Evolutionary conservation across 2,113 vertebrate genomes (phyloP).

Genomic region (Athene cunicularia): DNA sequence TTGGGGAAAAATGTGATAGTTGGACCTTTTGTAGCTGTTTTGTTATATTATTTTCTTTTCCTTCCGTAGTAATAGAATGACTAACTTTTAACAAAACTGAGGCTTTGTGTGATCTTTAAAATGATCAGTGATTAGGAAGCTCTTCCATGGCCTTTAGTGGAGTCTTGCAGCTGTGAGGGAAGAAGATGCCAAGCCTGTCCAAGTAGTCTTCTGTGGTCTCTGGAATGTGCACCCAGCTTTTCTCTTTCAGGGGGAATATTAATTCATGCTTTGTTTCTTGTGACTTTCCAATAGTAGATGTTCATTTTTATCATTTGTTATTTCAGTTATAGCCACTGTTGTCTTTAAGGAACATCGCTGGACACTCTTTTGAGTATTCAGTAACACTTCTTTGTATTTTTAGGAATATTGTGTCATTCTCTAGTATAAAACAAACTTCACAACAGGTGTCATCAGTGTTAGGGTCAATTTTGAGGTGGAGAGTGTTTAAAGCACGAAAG

Average conservation of each 20-base stretch:
- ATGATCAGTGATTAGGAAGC: neutral
- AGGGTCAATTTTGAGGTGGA: neutral
- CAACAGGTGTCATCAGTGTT: neutral
- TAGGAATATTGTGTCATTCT: neutral
- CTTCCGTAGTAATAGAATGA: neutral
- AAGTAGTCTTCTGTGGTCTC: neutral
- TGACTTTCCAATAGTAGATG: neutral
- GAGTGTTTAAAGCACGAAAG: neutral
- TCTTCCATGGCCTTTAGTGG: neutral
- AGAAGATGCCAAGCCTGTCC: neutral
- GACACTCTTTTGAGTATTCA: neutral
- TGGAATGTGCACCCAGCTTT: neutral
- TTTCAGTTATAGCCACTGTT: neutral
- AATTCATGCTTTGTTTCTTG: neutral
- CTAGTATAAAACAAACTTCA: neutral
- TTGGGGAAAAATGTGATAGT: neutral
- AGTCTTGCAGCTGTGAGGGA: neutral
- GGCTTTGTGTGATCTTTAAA: neutral
- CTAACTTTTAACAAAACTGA: neutral
- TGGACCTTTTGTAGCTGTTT: neutral
- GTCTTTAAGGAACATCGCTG: neutral
- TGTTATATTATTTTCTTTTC: slow-evolving; percentile 3
- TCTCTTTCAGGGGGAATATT: neutral
- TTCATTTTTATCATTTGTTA: neutral
- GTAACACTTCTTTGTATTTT: neutral